phyloP scores from a whole-genome alignment of 2,888 invertebrate species.

The Drosophila meridionalis region DNA sequence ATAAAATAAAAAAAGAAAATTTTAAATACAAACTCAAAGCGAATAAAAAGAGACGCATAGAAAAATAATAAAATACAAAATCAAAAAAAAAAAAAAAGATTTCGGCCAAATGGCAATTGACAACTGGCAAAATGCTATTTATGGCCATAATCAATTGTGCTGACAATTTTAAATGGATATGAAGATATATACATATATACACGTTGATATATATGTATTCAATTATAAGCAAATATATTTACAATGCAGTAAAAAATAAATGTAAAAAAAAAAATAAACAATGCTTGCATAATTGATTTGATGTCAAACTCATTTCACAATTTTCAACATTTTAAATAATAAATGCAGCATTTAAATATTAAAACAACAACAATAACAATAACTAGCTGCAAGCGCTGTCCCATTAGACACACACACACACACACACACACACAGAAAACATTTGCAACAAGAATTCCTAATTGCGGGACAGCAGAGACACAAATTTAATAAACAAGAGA shows the following conservation, averaged over 20 bases:
- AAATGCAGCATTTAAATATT: slow-evolving; percentile 10
- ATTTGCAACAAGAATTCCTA: slow-evolving; percentile 40
- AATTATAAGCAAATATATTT: slow-evolving; percentile 18
- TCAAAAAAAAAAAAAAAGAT: slow-evolving; percentile 32
- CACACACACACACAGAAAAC: slow-evolving; percentile 12
- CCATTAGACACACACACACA: slow-evolving; percentile 23
- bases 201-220: slow-evolving; percentile 6
- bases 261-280: slow-evolving; percentile 28
- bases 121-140: slow-evolving; percentile 72
- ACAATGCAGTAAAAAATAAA: slow-evolving; percentile 8
- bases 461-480: slow-evolving; percentile 33
- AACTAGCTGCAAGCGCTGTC: slow-evolving; percentile 21
- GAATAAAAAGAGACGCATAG: slow-evolving; percentile 19
- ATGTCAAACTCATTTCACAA: slow-evolving; percentile 25
- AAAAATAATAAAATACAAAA: slow-evolving; percentile 13
- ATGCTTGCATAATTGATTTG: slow-evolving; percentile 47
- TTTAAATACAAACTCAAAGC: not conserved
- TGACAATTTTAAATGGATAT: slow-evolving; percentile 24
- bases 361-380: slow-evolving; percentile 7
- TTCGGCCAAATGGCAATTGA: slow-evolving; percentile 62
- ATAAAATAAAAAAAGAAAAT: slow-evolving; percentile 20
- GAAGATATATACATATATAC: not conserved
- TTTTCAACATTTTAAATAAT: not conserved
- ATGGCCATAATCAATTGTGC: slow-evolving; percentile 66
- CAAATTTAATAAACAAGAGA: not conserved